phyloP scores from a whole-genome alignment of 2,888 invertebrate species.

The Lysandra coridon region DNA sequence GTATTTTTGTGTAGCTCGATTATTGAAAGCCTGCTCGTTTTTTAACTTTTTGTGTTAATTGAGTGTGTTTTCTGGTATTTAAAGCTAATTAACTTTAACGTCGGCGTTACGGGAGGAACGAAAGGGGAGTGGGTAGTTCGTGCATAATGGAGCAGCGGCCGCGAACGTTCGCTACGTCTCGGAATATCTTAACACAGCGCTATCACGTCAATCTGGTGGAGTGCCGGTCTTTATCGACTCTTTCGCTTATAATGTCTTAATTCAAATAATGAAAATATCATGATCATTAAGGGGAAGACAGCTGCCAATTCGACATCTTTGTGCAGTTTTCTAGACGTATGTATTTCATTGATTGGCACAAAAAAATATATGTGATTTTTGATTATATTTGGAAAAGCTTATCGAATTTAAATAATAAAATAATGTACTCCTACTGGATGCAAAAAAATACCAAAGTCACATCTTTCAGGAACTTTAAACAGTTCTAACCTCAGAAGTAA shows the following conservation, averaged over 20 bases:
- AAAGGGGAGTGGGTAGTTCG: constrained; percentile 52
- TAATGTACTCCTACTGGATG: too few relatives aligned
- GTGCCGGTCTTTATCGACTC: constrained; percentile 45
- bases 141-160: constrained; percentile 66
- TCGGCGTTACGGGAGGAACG: constrained; percentile 51
- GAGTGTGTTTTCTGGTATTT: background rate
- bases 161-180: constrained; percentile 59
- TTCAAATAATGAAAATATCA: background rate
- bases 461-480: too few relatives aligned
- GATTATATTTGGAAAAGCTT: too few relatives aligned
- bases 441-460: too few relatives aligned
- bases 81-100: constrained; percentile 39
- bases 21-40: constrained; percentile 18
- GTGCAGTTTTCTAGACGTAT: too few relatives aligned
- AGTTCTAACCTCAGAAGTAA: too few relatives aligned
- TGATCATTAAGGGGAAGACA: too few relatives aligned
- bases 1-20: constrained; percentile 20
- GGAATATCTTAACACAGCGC: constrained; percentile 65
- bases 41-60: background rate
- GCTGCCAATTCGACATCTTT: too few relatives aligned
- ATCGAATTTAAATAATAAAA: too few relatives aligned
- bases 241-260: constrained; percentile 14
- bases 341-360: too few relatives aligned
- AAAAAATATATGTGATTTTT: too few relatives aligned
- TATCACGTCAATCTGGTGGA: constrained; percentile 53